Conservation (phyloP, 2,797 vertebrate species). For the Labroides dimidiatus region DNA sequence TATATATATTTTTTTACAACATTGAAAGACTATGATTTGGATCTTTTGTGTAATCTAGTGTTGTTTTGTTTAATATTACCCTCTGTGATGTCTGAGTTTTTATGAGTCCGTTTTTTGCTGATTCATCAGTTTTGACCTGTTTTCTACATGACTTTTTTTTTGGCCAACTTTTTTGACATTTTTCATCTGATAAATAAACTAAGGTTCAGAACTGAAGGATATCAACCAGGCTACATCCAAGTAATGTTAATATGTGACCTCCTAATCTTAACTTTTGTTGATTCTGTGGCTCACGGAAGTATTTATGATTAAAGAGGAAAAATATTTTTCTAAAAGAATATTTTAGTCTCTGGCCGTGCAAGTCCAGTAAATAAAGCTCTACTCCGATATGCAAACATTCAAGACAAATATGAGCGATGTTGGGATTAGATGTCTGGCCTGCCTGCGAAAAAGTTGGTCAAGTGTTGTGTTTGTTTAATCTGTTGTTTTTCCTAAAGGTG, state of each 20-base stretch:
- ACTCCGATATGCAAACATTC: conserved; percentile 49
- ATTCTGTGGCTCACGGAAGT: conserved; percentile 5
- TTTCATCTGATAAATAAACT: too few relatives aligned
- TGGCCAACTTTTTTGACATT: too few relatives aligned
- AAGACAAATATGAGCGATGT: conserved; percentile 44
- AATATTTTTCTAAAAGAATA: conserved; percentile 13
- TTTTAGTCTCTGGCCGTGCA: conserved; percentile 15
- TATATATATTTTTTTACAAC: too few relatives aligned
- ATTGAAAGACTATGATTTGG: too few relatives aligned
- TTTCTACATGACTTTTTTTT: too few relatives aligned
- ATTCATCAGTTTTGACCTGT: too few relatives aligned
- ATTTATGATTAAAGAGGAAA: background rate
- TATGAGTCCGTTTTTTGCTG: too few relatives aligned
- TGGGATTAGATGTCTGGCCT: conserved; percentile 36
- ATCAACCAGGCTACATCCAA: too few relatives aligned
- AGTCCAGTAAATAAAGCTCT: conserved; percentile 41
- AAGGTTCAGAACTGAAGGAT: too few relatives aligned
- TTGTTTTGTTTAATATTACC: too few relatives aligned
- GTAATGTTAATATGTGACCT: background rate
- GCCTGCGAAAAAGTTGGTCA: conserved; percentile 35
- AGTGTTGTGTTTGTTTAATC: conserved; percentile 61
- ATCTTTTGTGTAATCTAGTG: too few relatives aligned
- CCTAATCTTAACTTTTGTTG: background rate
- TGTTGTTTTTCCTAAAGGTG: conserved; percentile 58
- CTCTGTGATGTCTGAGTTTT: too few relatives aligned